Evolutionary conservation across 2,797 vertebrate genomes (phyloP).

Genomic region (Thunnus albacares): DNA sequence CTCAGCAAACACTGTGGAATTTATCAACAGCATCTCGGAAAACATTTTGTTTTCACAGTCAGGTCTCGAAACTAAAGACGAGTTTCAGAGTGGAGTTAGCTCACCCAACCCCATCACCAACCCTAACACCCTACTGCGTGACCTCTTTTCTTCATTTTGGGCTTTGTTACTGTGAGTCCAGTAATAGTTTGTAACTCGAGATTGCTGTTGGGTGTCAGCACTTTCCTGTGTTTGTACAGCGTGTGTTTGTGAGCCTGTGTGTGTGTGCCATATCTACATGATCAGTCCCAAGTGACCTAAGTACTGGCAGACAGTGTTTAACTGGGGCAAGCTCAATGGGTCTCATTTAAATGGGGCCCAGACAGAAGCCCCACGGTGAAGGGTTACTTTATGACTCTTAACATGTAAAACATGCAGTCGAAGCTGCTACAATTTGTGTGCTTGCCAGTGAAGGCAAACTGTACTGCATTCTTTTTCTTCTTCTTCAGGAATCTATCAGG

Average conservation of each 20-base stretch:
- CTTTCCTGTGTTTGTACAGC: constrained; percentile 78
- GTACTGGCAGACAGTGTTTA: constrained; percentile 83
- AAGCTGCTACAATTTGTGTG: constrained; percentile 60
- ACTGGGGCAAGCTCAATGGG: constrained; percentile 84
- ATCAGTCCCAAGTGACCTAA: constrained; percentile 81
- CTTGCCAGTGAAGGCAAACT: constrained; percentile 52
- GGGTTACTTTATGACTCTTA: constrained; percentile 77
- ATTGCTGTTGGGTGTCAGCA: constrained; percentile 80
- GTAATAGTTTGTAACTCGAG: constrained; percentile 76
- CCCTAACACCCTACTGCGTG: constrained; percentile 57
- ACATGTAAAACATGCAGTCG: constrained; percentile 70
- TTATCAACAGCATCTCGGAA: constrained; percentile 41
- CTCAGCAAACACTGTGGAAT: constrained; percentile 60
- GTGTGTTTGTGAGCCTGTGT: constrained; percentile 49
- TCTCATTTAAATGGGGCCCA: constrained; percentile 85
- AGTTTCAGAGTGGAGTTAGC: constrained; percentile 19
- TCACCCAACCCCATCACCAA: constrained; percentile 12
- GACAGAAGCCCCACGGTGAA: constrained; percentile 80
- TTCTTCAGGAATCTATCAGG: constrained; percentile 46
- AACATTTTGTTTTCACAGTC: constrained; percentile 26
- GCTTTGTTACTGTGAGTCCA: constrained; percentile 69
- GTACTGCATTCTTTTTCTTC: constrained; percentile 31
- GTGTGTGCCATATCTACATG: constrained; percentile 79
- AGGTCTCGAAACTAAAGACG: constrained; percentile 21
- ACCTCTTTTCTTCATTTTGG: constrained; percentile 72